Base-by-base conservation (phyloP, 2,888 invertebrate genomes). In the Crossocerus cetratus region DNA sequence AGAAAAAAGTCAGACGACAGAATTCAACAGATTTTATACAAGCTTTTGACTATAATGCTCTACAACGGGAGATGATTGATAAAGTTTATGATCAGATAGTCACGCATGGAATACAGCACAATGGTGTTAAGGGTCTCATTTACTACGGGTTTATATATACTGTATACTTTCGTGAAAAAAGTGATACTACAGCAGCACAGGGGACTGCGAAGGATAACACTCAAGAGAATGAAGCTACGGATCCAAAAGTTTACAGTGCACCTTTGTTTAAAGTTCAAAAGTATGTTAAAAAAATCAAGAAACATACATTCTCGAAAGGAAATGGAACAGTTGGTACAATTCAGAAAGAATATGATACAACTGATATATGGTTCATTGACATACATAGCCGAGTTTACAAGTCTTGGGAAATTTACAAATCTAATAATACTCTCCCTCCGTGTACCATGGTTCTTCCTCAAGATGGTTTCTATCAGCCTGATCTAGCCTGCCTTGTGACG, bases 361-460 rank as follows among this genome's bases (percentile, higher is more conserved):
- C n/a, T 49, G 23, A 66, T 42, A 66, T 64, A 64, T 83, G 72
- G 65, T 87, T 81, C 49, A 80, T 89, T 16, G 89, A 89, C 59
- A 59, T 43, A 0, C 61, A 63, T 22, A 82, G 76, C 0, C 81
- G 89, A 70, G 72, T 87, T 5, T 89, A 89, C 32, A 65, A 79
- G 44, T 70, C 22, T 64, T 89, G 89, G 84, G 2, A 60, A 0
- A 84, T 84, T 65, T 89, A 85, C 65, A 20, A 82, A 23, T 16
- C 16, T 0, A 82, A 81, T 2, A 89, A 89, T 76, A 82, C 64
- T 8, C 67, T 89, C 43, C 78, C 82, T 1, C 21, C 66, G 2
- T 87, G 87, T 32, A 80, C 75, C 2, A 89, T 89, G 88, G 74
- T 88, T 18, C 32, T 84, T 14, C 89, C 89, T 4, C 85, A 85